Conservation (phyloP, 2,113 vertebrate species). For the Hippolais icterina region DNA sequence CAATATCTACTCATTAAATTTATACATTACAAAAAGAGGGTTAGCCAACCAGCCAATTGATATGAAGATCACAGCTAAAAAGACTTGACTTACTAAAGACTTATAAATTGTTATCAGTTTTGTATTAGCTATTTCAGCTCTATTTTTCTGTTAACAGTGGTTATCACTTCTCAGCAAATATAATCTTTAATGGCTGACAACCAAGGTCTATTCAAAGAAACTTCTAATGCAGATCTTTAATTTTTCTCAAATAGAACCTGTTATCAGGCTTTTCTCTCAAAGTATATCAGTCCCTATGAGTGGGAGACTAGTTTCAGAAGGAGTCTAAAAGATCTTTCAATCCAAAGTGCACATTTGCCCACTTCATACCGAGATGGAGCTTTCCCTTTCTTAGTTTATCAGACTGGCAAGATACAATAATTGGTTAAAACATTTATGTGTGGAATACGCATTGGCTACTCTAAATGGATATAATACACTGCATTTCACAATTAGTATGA, state of each 20-base stretch:
- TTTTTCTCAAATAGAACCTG: not conserved
- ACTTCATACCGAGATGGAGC: not conserved
- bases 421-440: not conserved
- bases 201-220: not conserved
- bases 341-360: not conserved
- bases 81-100: not conserved
- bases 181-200: not conserved
- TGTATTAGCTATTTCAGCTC: not conserved
- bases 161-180: not conserved
- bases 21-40: not conserved
- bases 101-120: not conserved
- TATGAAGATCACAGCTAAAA: not conserved
- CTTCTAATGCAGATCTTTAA: not conserved
- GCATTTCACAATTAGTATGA: not conserved
- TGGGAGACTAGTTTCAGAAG: not conserved
- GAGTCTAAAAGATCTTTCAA: not conserved
- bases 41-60: not conserved
- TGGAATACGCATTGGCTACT: accelerated
- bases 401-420: not conserved
- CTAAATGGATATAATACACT: not conserved
- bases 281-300: not conserved
- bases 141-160: not conserved
- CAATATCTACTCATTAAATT: not conserved
- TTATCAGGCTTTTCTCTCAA: not conserved
- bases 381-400: not conserved